These are phyloP conservation scores for Erpetoichthys calabaricus DNA, from an alignment of 2,797 vertebrate genomes.

Conservation along the genomic window DNA sequence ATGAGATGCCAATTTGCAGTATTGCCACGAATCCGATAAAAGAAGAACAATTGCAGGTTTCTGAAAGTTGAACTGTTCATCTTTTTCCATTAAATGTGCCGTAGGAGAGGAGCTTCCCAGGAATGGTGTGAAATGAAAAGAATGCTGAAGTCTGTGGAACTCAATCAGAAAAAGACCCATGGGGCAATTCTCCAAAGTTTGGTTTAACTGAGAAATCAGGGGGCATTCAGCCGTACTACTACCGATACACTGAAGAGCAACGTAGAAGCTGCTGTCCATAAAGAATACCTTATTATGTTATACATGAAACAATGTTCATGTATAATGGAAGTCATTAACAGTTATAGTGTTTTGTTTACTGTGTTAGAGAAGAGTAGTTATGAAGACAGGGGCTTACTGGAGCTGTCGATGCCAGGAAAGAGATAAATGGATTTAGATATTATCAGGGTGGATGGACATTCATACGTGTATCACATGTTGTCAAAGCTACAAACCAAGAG, in stretches of 20 bases:
- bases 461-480: too few species aligned
- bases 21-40: background rate
- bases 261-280: too few species aligned
- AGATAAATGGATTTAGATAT: too few species aligned
- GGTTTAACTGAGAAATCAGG: conserved; percentile 4
- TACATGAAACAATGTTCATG: too few species aligned
- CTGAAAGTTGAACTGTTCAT: background rate
- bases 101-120: conserved; percentile 1
- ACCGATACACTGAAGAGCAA: background rate
- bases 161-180: conserved; percentile 9
- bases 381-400: too few species aligned
- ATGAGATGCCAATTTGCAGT: background rate
- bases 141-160: conserved; percentile 11
- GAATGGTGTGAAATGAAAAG: conserved; percentile 5
- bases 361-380: too few species aligned
- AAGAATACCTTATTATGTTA: too few species aligned
- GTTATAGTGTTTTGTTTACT: too few species aligned
- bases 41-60: background rate
- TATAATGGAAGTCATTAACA: too few species aligned
- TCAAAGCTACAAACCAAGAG: too few species aligned
- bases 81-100: conserved; percentile 2
- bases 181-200: conserved; percentile 11
- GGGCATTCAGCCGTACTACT: conserved; percentile 8
- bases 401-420: too few species aligned
- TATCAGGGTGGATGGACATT: too few species aligned